Conservation (phyloP, 2,113 vertebrate species). For the Fukomys damarensis region DNA sequence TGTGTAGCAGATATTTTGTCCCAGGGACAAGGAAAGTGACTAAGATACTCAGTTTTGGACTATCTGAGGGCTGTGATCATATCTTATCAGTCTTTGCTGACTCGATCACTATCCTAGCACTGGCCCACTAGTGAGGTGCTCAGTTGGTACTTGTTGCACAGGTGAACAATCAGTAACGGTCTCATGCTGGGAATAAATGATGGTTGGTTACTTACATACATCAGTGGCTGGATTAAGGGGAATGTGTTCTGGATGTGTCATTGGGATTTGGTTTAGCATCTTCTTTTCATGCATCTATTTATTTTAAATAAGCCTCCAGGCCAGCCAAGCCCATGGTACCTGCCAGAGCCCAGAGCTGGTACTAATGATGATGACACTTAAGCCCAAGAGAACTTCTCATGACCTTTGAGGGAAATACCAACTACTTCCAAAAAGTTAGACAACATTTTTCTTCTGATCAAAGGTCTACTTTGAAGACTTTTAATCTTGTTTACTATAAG, state of each 20-base stretch:
- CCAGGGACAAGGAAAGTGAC: background rate
- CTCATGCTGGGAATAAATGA: background rate
- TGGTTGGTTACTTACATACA: background rate
- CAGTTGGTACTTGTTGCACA: background rate
- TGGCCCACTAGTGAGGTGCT: background rate
- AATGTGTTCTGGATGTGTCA: background rate
- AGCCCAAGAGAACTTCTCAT: slow-evolving; percentile 78
- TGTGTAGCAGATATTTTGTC: background rate
- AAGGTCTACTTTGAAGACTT: slow-evolving; percentile 83
- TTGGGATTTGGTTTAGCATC: background rate
- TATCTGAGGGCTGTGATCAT: background rate
- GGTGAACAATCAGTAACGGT: background rate
- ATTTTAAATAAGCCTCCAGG: slow-evolving; percentile 71
- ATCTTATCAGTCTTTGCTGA: background rate
- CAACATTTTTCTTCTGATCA: slow-evolving; percentile 82
- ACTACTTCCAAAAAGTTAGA: slow-evolving; percentile 81
- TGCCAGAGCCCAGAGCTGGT: slow-evolving; percentile 68
- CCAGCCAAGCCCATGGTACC: slow-evolving; percentile 68
- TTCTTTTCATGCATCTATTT: slow-evolving; percentile 75
- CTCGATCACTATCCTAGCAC: background rate
- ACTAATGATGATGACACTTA: slow-evolving; percentile 70
- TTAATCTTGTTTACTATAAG: slow-evolving; percentile 80
- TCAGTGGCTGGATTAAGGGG: background rate
- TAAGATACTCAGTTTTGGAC: background rate
- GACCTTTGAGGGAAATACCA: slow-evolving; percentile 74